Percentiles rank a stretch among this genome's conserved stretches.
These are phyloP conservation scores for Leptopilina clavipes DNA, from an alignment of 1,140 invertebrate genomes.

Conservation along the genomic window DNA sequence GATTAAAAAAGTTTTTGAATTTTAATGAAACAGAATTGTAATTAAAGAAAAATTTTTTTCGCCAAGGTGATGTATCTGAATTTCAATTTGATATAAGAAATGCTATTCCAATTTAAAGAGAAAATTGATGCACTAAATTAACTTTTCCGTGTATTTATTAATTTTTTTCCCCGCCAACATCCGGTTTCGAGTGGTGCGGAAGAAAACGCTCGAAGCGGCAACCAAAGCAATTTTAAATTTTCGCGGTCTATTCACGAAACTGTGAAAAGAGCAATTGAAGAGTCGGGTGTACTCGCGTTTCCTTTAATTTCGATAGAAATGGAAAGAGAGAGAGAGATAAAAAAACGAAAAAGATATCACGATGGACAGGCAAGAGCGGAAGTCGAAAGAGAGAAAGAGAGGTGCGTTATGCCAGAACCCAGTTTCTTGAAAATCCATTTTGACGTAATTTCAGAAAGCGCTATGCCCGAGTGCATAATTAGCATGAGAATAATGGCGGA, in stretches of 20 bases:
- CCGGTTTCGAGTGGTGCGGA: slow-evolving; percentile 17
- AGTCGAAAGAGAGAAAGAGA: slow-evolving; percentile 17
- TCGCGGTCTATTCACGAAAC: slow-evolving; percentile 30
- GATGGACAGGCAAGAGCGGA: slow-evolving; percentile 44
- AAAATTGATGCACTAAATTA: not conserved
- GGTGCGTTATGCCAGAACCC: slow-evolving; percentile 37
- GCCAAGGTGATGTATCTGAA: too few relatives aligned
- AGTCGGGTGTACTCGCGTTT: slow-evolving; percentile 48
- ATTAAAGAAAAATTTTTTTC: too few relatives aligned
- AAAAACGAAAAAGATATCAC: slow-evolving; percentile 35
- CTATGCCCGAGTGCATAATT: slow-evolving; percentile 61
- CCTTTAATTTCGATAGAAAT: slow-evolving; percentile 45
- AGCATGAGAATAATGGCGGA: slow-evolving; percentile 67
- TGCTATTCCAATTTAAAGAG: not conserved
- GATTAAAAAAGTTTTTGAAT: too few relatives aligned
- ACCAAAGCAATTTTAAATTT: slow-evolving; percentile 32
- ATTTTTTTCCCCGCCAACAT: not conserved
- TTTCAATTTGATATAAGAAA: not conserved
- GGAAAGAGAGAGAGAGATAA: slow-evolving; percentile 33
- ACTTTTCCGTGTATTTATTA: slow-evolving; percentile 15
- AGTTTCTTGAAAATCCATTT: slow-evolving; percentile 54
- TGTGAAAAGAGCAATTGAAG: slow-evolving; percentile 50
- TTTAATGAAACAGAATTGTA: too few relatives aligned
- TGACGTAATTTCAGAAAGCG: slow-evolving; percentile 62
- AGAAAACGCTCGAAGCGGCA: slow-evolving; percentile 11